These are phyloP conservation scores for Heliconius congener DNA, from an alignment of 1,140 invertebrate species.

Conservation along the genomic window DNA sequence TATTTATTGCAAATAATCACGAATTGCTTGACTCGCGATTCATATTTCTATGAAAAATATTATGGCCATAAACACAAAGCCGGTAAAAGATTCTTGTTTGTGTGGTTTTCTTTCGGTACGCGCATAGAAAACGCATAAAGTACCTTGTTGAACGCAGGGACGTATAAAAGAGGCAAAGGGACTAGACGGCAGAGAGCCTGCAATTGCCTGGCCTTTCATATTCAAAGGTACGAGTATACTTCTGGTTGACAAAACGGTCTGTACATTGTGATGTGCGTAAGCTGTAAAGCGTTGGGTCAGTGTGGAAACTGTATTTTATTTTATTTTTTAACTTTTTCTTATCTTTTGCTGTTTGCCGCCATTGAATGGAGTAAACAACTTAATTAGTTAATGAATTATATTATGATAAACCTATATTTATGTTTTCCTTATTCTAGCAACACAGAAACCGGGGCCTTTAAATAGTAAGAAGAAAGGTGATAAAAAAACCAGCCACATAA, in stretches of 20 bases:
- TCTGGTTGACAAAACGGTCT: background rate
- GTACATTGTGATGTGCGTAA: background rate
- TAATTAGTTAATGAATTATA: background rate
- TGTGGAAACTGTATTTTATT: background rate
- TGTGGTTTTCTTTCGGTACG: background rate
- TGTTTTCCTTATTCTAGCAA: background rate
- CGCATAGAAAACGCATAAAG: conserved; percentile 33
- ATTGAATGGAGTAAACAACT: background rate
- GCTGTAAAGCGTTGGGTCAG: background rate
- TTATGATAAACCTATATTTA: background rate
- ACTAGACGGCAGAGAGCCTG: conserved; percentile 21
- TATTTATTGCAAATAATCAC: background rate
- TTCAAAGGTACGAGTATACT: conserved; percentile 24
- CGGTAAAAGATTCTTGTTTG: background rate
- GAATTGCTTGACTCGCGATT: background rate
- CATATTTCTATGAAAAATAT: background rate
- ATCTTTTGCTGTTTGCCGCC: background rate
- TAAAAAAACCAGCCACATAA: background rate
- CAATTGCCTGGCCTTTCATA: conserved; percentile 29
- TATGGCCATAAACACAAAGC: background rate
- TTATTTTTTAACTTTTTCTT: background rate
- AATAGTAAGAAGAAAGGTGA: background rate
- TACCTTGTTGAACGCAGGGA: conserved; percentile 17
- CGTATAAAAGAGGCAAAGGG: conserved; percentile 19
- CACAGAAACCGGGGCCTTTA: background rate